Evolutionary conservation across 2,113 vertebrate genomes (phyloP).

Genomic region (Phyllostomus hastatus): DNA sequence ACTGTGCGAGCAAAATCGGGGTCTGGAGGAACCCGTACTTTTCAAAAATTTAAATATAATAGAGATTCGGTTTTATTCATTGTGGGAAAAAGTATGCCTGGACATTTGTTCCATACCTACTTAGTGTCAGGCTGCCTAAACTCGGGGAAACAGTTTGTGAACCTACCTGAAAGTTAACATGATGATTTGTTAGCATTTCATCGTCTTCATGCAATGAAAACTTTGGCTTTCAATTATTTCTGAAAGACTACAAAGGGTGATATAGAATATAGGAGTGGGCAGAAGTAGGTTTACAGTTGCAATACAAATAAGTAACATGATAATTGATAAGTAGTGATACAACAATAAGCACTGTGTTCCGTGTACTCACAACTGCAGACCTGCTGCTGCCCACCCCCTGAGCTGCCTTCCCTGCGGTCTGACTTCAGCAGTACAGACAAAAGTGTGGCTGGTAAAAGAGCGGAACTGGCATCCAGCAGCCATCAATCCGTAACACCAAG

Average conservation of each 20-base stretch:
- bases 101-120: neutral
- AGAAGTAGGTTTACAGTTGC: neutral
- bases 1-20: neutral
- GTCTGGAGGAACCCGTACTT: neutral
- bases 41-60: neutral
- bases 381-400: neutral
- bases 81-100: neutral
- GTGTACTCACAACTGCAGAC: neutral
- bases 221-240: neutral
- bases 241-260: neutral
- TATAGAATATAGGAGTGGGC: neutral
- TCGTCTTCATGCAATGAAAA: neutral
- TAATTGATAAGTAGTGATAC: neutral
- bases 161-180: neutral
- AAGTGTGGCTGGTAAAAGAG: neutral
- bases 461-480: neutral
- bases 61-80: neutral
- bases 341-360: neutral
- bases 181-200: neutral
- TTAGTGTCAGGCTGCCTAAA: neutral
- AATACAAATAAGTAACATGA: neutral
- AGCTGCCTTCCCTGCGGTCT: neutral
- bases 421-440: neutral
- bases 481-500: neutral
- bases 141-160: neutral